phyloP scores from a whole-genome alignment of 2,113 vertebrate genomes.

The Lutjanus erythropterus region DNA sequence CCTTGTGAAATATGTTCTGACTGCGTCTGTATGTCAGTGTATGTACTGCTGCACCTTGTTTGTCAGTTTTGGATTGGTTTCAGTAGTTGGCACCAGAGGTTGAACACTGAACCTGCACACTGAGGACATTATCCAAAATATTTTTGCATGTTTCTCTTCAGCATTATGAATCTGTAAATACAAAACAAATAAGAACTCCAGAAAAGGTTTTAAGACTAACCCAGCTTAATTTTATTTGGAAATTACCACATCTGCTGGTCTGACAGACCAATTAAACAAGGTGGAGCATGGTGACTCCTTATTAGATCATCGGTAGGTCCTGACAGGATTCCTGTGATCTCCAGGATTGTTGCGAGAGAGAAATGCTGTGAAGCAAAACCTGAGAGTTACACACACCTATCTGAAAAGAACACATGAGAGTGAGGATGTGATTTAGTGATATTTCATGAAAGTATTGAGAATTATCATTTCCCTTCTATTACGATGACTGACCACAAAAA shows the following conservation, averaged over 20 bases:
- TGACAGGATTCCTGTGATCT: not conserved
- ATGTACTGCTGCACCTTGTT: not conserved
- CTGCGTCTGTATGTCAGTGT: too few relatives aligned
- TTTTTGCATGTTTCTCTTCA: not conserved
- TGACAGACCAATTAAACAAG: not conserved
- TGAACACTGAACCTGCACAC: not conserved
- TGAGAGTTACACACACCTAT: not conserved
- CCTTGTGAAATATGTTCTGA: not conserved
- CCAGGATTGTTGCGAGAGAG: not conserved
- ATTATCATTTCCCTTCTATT: not conserved
- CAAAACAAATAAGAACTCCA: not conserved
- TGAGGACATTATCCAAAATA: not conserved
- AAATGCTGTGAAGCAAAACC: not conserved
- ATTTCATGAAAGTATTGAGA: not conserved
- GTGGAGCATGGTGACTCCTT: not conserved
- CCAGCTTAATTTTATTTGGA: not conserved
- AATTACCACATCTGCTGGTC: not conserved
- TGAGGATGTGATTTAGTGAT: not conserved
- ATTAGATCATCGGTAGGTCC: not conserved
- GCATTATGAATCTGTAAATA: not conserved
- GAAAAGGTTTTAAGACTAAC: not conserved
- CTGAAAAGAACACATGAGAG: not conserved
- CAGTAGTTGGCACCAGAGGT: not conserved
- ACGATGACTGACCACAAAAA: not conserved
- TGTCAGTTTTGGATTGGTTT: not conserved